These are phyloP conservation scores for Cylloceria caligata DNA, from an alignment of 2,888 invertebrate genomes.

Conservation along the genomic window DNA sequence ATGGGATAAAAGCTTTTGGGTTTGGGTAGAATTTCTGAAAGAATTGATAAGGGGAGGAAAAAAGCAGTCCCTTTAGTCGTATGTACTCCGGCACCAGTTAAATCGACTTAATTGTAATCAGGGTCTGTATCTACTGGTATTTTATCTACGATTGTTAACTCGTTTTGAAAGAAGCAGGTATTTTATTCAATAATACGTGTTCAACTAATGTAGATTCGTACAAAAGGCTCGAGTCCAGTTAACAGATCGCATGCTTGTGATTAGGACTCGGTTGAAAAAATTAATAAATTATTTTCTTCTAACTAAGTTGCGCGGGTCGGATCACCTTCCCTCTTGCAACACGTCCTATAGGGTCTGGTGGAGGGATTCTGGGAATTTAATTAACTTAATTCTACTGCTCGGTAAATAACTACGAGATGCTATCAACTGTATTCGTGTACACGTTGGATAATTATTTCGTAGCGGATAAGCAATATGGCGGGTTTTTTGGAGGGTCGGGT, in stretches of 20 bases:
- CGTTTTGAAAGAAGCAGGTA: constrained; percentile 8
- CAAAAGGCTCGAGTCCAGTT: constrained; percentile 48
- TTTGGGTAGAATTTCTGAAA: constrained; percentile 18
- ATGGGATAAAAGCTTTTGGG: constrained; percentile 38
- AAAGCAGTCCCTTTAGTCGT: constrained; percentile 30
- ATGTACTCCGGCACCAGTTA: constrained; percentile 62
- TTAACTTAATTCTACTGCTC: constrained; percentile 53
- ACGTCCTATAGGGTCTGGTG: constrained; percentile 5
- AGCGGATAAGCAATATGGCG: constrained; percentile 60
- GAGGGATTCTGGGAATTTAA: constrained; percentile 13
- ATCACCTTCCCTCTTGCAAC: constrained; percentile 1
- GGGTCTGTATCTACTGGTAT: constrained; percentile 21
- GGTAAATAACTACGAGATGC: constrained; percentile 54
- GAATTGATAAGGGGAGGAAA: constrained; percentile 32
- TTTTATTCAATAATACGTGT: constrained; percentile 14
- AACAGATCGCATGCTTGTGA: constrained; percentile 13
- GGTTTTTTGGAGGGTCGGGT: constrained; percentile 24
- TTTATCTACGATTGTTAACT: constrained; percentile 8
- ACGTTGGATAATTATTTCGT: constrained; percentile 39
- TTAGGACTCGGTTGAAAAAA: constrained; percentile 15
- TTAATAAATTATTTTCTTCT: constrained; percentile 5
- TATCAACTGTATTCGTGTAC: constrained; percentile 25
- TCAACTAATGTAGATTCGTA: neutral
- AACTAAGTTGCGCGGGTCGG: constrained; percentile 45
- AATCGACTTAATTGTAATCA: constrained; percentile 14